phyloP scores from a whole-genome alignment of 2,888 invertebrate species.

The Oligia fasciuncula region DNA sequence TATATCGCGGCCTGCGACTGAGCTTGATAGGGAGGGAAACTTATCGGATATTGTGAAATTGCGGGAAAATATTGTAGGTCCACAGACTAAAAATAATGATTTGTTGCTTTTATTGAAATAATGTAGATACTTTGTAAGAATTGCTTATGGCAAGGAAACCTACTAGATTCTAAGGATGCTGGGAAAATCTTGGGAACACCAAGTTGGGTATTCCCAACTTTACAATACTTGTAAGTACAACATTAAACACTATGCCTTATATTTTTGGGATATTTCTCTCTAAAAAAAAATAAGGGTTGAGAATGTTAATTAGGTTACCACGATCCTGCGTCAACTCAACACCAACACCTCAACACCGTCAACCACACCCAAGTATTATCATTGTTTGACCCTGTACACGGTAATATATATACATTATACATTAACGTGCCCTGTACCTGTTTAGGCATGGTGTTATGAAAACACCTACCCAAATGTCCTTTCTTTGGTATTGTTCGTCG shows the following conservation, averaged over 20 bases:
- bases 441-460: background rate
- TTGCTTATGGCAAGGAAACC: background rate
- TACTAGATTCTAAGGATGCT: background rate
- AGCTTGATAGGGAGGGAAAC: constrained; percentile 36
- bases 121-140: background rate
- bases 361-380: no score
- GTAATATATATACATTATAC: no score
- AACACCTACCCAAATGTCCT: no score
- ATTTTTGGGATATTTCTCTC: no score
- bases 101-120: background rate
- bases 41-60: constrained; percentile 48
- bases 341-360: no score
- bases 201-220: background rate
- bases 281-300: no score
- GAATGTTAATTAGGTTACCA: background rate
- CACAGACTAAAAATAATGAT: constrained; percentile 27
- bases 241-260: no score
- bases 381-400: background rate
- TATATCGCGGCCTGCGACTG: constrained; percentile 26
- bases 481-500: no score
- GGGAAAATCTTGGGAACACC: background rate
- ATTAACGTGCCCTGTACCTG: no score
- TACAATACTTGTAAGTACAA: no score
- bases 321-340: background rate
- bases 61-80: constrained; percentile 29